phyloP scores from a whole-genome alignment of 2,888 invertebrate species.

The Automeris io region DNA sequence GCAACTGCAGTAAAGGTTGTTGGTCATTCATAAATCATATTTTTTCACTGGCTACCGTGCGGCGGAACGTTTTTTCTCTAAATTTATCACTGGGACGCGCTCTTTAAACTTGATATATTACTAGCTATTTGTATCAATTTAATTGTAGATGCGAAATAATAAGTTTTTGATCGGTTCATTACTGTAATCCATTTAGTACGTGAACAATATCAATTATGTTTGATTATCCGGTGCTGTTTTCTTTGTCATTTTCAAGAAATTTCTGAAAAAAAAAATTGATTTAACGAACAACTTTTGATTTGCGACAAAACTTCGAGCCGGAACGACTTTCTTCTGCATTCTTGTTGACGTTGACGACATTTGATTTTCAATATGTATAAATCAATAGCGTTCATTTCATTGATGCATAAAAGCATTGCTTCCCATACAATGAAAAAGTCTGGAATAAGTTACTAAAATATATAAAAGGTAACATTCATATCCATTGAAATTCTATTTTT shows the following conservation, averaged over 20 bases:
- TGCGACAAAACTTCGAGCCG: too few species aligned
- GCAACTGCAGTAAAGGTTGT: slow-evolving; percentile 12
- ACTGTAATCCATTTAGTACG: slow-evolving; percentile 2
- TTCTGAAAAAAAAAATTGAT: slow-evolving; percentile 31
- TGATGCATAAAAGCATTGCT: too few species aligned
- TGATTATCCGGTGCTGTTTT: not conserved
- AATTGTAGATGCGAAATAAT: slow-evolving; percentile 8
- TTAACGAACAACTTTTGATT: too few species aligned
- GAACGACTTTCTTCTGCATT: too few species aligned
- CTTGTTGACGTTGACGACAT: not conserved
- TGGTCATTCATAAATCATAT: slow-evolving; percentile 32
- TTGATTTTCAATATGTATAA: too few species aligned
- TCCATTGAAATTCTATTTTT: too few species aligned
- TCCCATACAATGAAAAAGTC: too few species aligned
- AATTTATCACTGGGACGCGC: slow-evolving; percentile 9
- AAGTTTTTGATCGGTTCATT: slow-evolving; percentile 8
- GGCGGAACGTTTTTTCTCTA: not conserved
- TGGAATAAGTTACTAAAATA: too few species aligned
- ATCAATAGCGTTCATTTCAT: too few species aligned
- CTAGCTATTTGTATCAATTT: slow-evolving; percentile 17
- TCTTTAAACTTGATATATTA: slow-evolving; percentile 8
- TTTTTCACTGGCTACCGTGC: slow-evolving; percentile 33
- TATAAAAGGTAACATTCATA: too few species aligned
- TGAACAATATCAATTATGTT: not conserved
- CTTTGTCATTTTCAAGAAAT: slow-evolving; percentile 24